Conservation (phyloP, 2,113 vertebrate genomes). For the Sylvietta virens region DNA sequence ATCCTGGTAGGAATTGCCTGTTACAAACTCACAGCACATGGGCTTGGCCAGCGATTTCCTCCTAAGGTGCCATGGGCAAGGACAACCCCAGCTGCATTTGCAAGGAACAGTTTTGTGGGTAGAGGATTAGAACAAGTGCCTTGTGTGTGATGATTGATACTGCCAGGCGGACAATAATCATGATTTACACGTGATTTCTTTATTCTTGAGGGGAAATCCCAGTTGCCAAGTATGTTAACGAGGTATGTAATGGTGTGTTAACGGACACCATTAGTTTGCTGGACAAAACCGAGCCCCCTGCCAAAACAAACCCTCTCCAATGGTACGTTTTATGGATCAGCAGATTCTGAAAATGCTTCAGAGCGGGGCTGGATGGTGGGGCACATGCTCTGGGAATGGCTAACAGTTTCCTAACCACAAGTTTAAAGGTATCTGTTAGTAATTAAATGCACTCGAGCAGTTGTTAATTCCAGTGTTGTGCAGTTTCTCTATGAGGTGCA, state of each 20-base stretch:
- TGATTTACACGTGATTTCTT: slow-evolving; percentile 66
- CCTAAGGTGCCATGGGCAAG: background rate
- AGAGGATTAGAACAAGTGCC: slow-evolving; percentile 20
- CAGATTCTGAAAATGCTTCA: slow-evolving; percentile 59
- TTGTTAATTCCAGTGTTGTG: slow-evolving; percentile 42
- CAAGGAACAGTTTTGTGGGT: background rate
- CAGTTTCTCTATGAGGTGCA: slow-evolving; percentile 41
- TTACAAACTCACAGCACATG: background rate
- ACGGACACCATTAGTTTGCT: slow-evolving; percentile 69
- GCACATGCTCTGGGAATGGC: slow-evolving; percentile 41
- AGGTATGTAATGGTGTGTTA: slow-evolving; percentile 77
- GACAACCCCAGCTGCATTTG: background rate
- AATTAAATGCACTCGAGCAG: slow-evolving; percentile 55
- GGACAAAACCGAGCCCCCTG: slow-evolving; percentile 73
- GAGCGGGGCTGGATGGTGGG: background rate
- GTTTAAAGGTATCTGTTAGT: slow-evolving; percentile 65
- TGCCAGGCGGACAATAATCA: slow-evolving; percentile 55
- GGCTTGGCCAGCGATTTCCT: background rate
- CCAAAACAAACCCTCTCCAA: slow-evolving; percentile 74
- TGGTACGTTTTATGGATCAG: slow-evolving; percentile 68
- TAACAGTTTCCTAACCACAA: slow-evolving; percentile 50
- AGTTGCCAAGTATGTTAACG: slow-evolving; percentile 78
- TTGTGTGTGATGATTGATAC: slow-evolving; percentile 53
- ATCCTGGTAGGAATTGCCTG: background rate
- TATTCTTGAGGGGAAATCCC: slow-evolving; percentile 70